Evolutionary conservation across 2,888 invertebrate species (phyloP), one percentile per base, ranked within the genome.

Genomic region (Thecophora atra): DNA sequence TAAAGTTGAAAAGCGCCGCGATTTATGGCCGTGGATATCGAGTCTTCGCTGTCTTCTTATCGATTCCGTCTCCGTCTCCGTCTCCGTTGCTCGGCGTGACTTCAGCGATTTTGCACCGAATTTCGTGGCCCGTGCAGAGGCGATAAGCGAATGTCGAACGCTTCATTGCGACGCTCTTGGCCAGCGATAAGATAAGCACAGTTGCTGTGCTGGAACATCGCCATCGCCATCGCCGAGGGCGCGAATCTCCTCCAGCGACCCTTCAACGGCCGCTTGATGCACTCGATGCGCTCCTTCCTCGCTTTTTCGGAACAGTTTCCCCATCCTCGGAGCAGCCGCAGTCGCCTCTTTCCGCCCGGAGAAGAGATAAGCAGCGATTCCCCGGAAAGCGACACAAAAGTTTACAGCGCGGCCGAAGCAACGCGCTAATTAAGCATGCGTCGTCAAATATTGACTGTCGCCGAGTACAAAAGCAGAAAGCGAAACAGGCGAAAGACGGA

Each of bases 341-440:
- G 15, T 5, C 28, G 58, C 2, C 58, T n/a, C 11, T 13, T 19
- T 21, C 56, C 6, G 54, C n/a, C 51, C 7, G 28, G 11, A 65
- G 26, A 24, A n/a, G 17, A 67, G 72, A 72, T 72, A 72, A 72
- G 67, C 60, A 21, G 63, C 42, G 62, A 47, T 72, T 72, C 72
- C 62, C 42, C 72, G 72, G 62, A 72, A 72, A 67, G 17, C 64
- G 54, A 62, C 28, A 58, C 58, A 42, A 58, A 68, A 5, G 28
- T 67, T 58, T 44, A 68, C 68, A 44, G 56, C 68, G 42, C 24
- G 8, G 17, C 62, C 72, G 51, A 63, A 64, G 72, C 76, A 75
- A 72, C 84, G 83, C 81, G 83, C 83, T 83, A 83, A 83, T 83
- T 83, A 84, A 84, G 84, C 81, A 79, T 79, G 80, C 80, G 83